Conservation (phyloP, 2,797 vertebrate genomes). For the Gymnoscopelus braueri region DNA sequence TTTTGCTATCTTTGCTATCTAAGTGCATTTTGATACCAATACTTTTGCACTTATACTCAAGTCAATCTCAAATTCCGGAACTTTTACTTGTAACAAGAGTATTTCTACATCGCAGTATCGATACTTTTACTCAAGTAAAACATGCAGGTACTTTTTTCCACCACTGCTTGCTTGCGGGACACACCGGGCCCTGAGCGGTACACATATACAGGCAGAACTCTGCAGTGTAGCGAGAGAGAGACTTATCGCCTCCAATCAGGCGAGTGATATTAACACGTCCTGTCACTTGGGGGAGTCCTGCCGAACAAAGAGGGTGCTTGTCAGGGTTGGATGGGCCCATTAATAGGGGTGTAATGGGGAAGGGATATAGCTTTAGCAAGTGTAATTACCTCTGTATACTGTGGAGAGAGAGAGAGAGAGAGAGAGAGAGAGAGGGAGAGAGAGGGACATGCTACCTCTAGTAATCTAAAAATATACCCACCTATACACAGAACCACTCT, state of each 20-base stretch:
- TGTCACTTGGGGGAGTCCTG: slow-evolving; percentile 71
- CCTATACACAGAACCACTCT: slow-evolving; percentile 33
- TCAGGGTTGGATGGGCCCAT: slow-evolving; percentile 65
- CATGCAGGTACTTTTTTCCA: too few relatives aligned
- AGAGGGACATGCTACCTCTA: slow-evolving; percentile 57
- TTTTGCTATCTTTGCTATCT: too few relatives aligned
- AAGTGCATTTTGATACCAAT: too few relatives aligned
- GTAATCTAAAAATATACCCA: slow-evolving; percentile 41
- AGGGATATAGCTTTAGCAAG: slow-evolving; percentile 65
- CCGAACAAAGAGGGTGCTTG: slow-evolving; percentile 77
- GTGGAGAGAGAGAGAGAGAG: slow-evolving; percentile 34
- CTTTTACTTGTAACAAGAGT: too few relatives aligned
- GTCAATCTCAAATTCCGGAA: too few relatives aligned
- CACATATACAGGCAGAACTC: too few relatives aligned
- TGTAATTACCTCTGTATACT: slow-evolving; percentile 71
- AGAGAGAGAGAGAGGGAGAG: slow-evolving; percentile 19
- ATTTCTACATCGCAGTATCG: too few relatives aligned
- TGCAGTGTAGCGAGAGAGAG: background rate
- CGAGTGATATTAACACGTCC: slow-evolving; percentile 79
- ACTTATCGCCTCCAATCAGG: slow-evolving; percentile 78
- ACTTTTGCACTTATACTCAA: too few relatives aligned
- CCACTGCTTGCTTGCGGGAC: too few relatives aligned
- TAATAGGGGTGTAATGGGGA: slow-evolving; percentile 70
- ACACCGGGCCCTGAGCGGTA: too few relatives aligned
- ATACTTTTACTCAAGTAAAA: too few relatives aligned